Conservation (phyloP, 2,797 vertebrate genomes). For the Euphonia xanthogaster region DNA sequence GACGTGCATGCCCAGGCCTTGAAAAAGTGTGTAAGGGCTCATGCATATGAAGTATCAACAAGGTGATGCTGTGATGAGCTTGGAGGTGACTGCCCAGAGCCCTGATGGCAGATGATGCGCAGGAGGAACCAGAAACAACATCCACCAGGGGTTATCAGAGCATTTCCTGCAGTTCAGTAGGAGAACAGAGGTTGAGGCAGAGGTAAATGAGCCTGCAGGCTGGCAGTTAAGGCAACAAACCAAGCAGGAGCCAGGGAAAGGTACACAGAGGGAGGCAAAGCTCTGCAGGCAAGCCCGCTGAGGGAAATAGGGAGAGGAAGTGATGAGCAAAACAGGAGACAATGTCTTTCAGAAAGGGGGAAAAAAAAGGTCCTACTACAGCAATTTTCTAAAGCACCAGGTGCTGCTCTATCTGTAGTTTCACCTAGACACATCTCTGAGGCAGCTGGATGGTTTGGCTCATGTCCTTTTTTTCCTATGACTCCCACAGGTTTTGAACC, state of each 20-base stretch:
- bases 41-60: background rate
- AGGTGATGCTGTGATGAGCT: background rate
- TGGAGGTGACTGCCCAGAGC: rapidly evolving
- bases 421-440: background rate
- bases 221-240: background rate
- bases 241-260: background rate
- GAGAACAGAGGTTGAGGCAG: background rate
- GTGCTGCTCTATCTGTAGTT: background rate
- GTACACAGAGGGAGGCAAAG: background rate
- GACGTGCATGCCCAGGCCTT: background rate
- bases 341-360: background rate
- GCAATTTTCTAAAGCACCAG: background rate
- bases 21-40: background rate
- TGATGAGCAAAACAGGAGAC: background rate
- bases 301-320: background rate
- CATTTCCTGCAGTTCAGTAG: background rate
- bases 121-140: background rate
- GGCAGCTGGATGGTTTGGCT: too few species aligned
- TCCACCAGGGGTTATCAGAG: background rate
- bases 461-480: background rate
- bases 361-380: background rate
- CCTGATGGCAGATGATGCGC: rapidly evolving
- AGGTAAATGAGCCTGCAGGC: background rate
- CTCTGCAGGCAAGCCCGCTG: background rate
- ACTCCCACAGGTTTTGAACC: background rate